Evolutionary conservation across 2,113 vertebrate genomes (phyloP).

Genomic region (Syngnathoides biaculeatus): DNA sequence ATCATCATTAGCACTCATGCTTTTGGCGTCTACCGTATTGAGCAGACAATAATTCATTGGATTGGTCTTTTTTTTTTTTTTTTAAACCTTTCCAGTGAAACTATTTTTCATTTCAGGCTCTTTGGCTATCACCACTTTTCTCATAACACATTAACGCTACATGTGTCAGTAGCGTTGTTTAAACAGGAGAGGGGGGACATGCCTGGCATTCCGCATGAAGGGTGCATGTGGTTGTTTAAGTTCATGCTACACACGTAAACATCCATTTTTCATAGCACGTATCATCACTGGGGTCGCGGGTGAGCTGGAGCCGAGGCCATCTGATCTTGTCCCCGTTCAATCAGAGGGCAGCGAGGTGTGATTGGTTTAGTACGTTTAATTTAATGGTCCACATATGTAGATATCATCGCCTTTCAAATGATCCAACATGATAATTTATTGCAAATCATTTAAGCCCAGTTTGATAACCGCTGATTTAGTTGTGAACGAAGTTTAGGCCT

Average conservation of each 20-base stretch:
- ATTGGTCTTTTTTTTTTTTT: not conserved
- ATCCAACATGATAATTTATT: too few species aligned
- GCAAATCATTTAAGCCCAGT: too few species aligned
- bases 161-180: constrained; percentile 21
- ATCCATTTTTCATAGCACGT: not conserved
- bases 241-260: not conserved
- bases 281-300: not conserved
- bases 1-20: not conserved
- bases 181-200: constrained; percentile 60
- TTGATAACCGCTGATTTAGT: too few species aligned
- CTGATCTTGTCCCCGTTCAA: not conserved
- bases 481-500: too few species aligned
- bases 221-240: constrained; percentile 12
- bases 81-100: not conserved
- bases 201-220: constrained; percentile 59
- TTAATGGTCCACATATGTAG: too few species aligned
- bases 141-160: not conserved
- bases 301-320: not conserved
- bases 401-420: too few species aligned
- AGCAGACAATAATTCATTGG: not conserved
- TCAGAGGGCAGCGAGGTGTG: too few species aligned
- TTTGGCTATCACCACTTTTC: not conserved
- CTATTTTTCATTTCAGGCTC: not conserved
- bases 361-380: too few species aligned
- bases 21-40: too few species aligned